Conservation (phyloP, 2,888 invertebrate species). For the Crocallis elinguaria region DNA sequence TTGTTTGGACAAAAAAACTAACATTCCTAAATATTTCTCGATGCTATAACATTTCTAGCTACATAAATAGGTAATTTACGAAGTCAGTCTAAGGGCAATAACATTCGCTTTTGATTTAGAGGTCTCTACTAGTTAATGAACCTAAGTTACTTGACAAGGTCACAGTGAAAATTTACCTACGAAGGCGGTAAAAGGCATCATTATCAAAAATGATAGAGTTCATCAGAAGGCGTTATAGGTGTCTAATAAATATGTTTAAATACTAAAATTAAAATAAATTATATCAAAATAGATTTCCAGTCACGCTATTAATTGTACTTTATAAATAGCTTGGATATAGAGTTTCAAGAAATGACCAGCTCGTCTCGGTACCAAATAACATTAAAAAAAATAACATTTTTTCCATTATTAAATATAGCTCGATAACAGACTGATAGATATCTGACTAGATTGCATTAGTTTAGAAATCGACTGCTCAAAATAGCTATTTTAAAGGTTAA, state of each 20-base stretch:
- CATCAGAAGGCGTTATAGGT: not conserved
- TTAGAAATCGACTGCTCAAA: too few relatives aligned
- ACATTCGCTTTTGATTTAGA: slow-evolving; percentile 11
- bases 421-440: too few relatives aligned
- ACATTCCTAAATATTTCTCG: not conserved
- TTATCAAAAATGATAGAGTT: slow-evolving; percentile 3
- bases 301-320: too few relatives aligned
- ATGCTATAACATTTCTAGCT: slow-evolving; percentile 1
- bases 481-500: too few relatives aligned
- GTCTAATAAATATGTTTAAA: not conserved
- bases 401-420: too few relatives aligned
- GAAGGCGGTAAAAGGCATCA: slow-evolving; percentile 4
- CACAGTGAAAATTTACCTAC: slow-evolving; percentile 5
- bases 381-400: too few relatives aligned
- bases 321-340: too few relatives aligned
- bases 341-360: too few relatives aligned
- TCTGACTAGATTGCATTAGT: too few relatives aligned
- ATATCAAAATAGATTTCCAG: too few relatives aligned
- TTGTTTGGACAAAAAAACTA: too few relatives aligned
- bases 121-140: slow-evolving; percentile 12
- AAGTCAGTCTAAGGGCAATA: slow-evolving; percentile 4
- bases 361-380: too few relatives aligned
- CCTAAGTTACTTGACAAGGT: slow-evolving; percentile 7
- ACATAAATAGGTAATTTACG: slow-evolving; percentile 6
- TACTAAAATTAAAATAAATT: not conserved